These are phyloP conservation scores for Sycobia sp. DNA, from an alignment of 1,140 invertebrate species.

Conservation along the genomic window DNA sequence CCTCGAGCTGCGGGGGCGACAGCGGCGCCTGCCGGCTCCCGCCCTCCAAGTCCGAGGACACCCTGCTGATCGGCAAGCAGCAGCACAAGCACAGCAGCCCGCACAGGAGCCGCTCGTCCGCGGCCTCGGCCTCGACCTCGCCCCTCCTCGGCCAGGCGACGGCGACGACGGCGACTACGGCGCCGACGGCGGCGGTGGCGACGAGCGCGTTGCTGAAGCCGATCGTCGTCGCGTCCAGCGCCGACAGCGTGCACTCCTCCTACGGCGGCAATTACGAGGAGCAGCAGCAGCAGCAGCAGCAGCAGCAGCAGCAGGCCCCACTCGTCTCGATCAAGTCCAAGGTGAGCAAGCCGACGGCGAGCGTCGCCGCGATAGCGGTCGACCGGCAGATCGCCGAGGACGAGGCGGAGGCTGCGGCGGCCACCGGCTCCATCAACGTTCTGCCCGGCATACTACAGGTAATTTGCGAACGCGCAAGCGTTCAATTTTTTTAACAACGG, in stretches of 20 bases:
- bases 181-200: no score
- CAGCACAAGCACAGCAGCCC: slow-evolving; percentile 65
- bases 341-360: slow-evolving; percentile 50
- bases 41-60: slow-evolving; percentile 79
- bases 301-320: slow-evolving; percentile 65
- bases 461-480: not conserved
- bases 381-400: not conserved
- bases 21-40: slow-evolving; percentile 46
- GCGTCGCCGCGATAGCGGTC: slow-evolving; percentile 52
- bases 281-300: no score
- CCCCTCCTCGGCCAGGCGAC: slow-evolving; percentile 69
- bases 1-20: no score
- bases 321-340: slow-evolving; percentile 41
- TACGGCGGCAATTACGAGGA: no score
- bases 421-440: slow-evolving; percentile 42
- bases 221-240: no score
- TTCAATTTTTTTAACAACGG: no score
- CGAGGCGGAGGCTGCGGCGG: not conserved
- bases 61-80: slow-evolving; percentile 65
- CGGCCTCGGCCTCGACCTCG: slow-evolving; percentile 69
- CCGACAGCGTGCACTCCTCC: no score
- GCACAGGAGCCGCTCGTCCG: slow-evolving; percentile 61
- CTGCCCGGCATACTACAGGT: slow-evolving; percentile 71
- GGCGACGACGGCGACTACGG: no score
- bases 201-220: no score